phyloP scores from a whole-genome alignment of 2,113 vertebrate species.

The Raja brachyura region DNA sequence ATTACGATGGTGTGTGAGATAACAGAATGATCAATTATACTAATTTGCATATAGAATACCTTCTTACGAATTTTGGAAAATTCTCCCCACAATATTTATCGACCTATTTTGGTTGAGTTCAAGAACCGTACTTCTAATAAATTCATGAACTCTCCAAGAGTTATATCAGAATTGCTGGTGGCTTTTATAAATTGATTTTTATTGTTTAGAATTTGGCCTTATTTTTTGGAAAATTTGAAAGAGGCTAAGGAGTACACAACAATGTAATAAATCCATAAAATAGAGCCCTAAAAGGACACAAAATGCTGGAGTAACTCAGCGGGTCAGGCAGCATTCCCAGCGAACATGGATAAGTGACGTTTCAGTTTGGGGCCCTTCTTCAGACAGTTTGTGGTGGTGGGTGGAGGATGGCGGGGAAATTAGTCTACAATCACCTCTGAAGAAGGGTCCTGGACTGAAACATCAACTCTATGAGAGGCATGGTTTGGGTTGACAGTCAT shows the following conservation, averaged over 20 bases:
- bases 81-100: background rate
- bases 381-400: no score
- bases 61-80: background rate
- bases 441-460: no score
- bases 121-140: background rate
- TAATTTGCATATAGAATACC: background rate
- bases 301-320: no score
- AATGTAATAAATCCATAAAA: background rate
- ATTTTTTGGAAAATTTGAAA: background rate
- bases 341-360: no score
- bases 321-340: no score
- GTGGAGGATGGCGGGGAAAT: no score
- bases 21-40: constrained; percentile 21
- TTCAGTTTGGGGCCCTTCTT: no score
- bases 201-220: background rate
- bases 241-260: background rate
- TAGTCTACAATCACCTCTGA: no score
- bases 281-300: no score
- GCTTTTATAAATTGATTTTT: background rate
- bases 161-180: background rate
- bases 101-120: background rate
- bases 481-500: no score
- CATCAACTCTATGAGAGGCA: no score
- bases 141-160: background rate
- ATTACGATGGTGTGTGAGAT: background rate